Base-by-base conservation (phyloP, 2,797 vertebrate species). In the Apodemus agrarius region DNA sequence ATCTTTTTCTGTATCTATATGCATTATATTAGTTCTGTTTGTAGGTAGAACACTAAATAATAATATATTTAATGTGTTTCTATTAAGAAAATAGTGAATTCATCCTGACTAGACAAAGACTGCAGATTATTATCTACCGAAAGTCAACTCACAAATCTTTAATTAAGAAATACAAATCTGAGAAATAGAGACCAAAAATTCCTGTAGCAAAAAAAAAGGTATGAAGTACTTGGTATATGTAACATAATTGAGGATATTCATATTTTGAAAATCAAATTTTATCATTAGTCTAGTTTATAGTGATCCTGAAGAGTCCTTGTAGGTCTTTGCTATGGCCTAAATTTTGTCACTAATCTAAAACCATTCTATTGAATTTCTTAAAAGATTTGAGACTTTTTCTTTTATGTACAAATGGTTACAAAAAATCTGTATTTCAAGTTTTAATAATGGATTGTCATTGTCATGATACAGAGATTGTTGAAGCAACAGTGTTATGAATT, bases 11-110 rank as follows among this genome's bases (percentile, higher is more conserved):
- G 1, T 52, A 31, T 65, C 11, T 61, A 61, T 10, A 24, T 16
- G 0, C 1, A 43, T 63, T n/a, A 2, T 80, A 7, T 67, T 19
- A 19, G 6, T 75, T 81, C 46, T 37, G 0, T 65, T 90, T 74
- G 7, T 79, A 46, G 29, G 24, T 4, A 34, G 37, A 65, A 90
- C 31, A 16, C 5, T 79, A 61, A 61, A 57, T 63, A 81, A 86
- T 57, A 93, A n/a, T n/a, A n/a, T 24, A 61, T 11, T 63, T 74
- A 31, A 54, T 49, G 9, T 61, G 75, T 52, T 59, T 24, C 59
- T 88, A 52, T 92, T 37, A 97, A 81, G 75, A 52, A 80, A 91
- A 91, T n/a, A 61, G 86, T 79, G 11, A 85, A 46, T 87, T 9
- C 1, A 12, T 82, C 2, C 10, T 69, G 8, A 31, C 67, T 94